Conservation (phyloP, 2,888 invertebrate genomes). For the Phyllotreta cruciferae region DNA sequence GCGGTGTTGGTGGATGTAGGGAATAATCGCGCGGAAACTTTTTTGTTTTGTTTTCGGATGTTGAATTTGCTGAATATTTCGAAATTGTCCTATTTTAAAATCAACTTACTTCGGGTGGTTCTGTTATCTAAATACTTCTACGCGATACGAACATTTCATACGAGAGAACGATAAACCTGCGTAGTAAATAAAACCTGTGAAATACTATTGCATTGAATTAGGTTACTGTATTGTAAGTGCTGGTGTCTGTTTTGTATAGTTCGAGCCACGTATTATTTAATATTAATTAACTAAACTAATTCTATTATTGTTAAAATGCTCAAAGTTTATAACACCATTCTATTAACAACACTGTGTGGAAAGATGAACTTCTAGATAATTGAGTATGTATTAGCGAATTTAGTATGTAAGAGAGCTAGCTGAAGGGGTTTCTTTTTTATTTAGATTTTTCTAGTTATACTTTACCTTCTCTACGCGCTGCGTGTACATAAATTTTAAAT, state of each 20-base stretch:
- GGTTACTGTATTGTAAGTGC: no score
- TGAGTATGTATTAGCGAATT: conserved; percentile 11
- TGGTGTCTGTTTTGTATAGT: no score
- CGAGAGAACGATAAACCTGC: no score
- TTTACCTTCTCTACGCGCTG: conserved; percentile 30
- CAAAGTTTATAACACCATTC: conserved; percentile 47
- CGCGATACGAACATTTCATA: no score
- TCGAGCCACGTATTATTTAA: conserved; percentile 17
- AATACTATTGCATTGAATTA: no score
- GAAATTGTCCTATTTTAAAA: no score
- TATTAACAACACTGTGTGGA: conserved; percentile 36
- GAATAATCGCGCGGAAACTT: background rate
- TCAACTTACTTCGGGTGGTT: no score
- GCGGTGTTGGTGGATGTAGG: background rate
- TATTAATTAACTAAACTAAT: conserved; percentile 26
- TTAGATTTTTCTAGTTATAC: conserved; percentile 12
- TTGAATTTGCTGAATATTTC: no score
- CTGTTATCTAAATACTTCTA: no score
- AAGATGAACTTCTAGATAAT: conserved; percentile 26
- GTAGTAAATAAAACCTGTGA: no score
- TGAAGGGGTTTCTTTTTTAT: background rate
- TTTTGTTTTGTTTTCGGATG: no score
- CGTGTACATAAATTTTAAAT: conserved; percentile 40
- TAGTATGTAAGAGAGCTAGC: conserved; percentile 9
- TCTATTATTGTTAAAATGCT: conserved; percentile 46